Conservation (phyloP, 2,888 invertebrate species). For the Napeogenes inachia region DNA sequence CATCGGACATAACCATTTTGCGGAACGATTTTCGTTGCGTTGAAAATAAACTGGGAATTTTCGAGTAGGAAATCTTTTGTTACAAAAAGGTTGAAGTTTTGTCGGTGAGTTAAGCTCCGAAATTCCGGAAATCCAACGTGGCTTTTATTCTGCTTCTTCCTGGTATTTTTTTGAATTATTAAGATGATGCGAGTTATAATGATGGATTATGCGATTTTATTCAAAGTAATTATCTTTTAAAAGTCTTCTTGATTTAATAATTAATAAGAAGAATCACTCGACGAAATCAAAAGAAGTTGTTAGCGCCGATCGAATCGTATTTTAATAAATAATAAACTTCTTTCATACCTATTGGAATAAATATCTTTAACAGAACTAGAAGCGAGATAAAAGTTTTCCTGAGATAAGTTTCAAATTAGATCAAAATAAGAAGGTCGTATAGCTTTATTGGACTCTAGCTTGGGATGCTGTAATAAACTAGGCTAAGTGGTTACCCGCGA, state of each 20-base stretch:
- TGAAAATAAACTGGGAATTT: background rate
- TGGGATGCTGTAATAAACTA: conserved; percentile 39
- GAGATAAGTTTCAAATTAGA: conserved; percentile 10
- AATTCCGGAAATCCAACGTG: background rate
- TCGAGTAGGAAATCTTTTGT: conserved; percentile 6
- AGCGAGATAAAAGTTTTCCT: background rate
- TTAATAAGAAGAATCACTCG: no score
- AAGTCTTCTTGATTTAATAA: no score
- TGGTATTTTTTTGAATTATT: background rate
- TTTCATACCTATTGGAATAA: no score
- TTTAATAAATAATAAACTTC: no score
- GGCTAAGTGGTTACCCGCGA: conserved; percentile 35
- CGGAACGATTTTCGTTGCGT: background rate
- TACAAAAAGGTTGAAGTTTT: background rate
- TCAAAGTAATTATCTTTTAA: no score
- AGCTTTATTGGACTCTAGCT: conserved; percentile 13
- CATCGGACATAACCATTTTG: conserved; percentile 1
- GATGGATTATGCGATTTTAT: background rate
- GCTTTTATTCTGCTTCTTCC: background rate
- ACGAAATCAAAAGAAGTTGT: no score
- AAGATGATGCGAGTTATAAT: background rate
- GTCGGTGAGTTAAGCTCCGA: background rate
- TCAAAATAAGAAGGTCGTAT: conserved; percentile 19
- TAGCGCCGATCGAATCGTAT: no score
- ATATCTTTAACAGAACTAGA: no score